phyloP scores from a whole-genome alignment of 2,113 vertebrate species.

The Leucoraja erinaceus region DNA sequence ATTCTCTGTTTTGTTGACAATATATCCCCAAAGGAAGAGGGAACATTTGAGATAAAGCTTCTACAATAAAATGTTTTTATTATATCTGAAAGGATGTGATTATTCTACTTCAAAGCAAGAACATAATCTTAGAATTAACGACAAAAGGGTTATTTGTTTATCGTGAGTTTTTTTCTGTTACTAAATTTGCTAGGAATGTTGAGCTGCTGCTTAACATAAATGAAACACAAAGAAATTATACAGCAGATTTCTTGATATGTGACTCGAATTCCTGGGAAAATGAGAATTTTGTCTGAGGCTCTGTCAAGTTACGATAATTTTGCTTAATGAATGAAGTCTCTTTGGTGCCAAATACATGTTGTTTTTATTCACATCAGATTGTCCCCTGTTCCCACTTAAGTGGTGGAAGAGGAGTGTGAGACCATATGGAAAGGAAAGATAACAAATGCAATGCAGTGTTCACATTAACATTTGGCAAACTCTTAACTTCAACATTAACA shows the following conservation, averaged over 20 bases:
- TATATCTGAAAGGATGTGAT: background rate
- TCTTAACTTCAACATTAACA: background rate
- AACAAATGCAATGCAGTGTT: background rate
- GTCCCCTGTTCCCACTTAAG: background rate
- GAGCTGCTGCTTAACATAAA: background rate
- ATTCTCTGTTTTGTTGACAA: background rate
- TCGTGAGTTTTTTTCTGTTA: background rate
- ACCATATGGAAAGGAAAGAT: background rate
- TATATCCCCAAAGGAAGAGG: background rate
- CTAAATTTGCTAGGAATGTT: background rate
- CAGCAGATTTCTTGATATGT: background rate
- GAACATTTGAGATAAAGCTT: background rate
- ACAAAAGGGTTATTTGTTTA: background rate
- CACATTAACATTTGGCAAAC: background rate
- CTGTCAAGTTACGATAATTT: background rate
- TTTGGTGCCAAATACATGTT: background rate
- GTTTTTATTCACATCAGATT: background rate
- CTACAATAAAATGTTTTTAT: background rate
- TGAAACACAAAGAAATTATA: background rate
- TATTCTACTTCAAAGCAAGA: background rate
- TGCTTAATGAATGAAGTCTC: background rate
- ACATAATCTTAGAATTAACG: background rate
- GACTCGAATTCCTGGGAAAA: constrained; percentile 1
- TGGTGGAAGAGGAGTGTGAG: background rate
- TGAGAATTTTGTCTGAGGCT: background rate